phyloP scores from a whole-genome alignment of 2,888 invertebrate genomes.

The Mantis religiosa region DNA sequence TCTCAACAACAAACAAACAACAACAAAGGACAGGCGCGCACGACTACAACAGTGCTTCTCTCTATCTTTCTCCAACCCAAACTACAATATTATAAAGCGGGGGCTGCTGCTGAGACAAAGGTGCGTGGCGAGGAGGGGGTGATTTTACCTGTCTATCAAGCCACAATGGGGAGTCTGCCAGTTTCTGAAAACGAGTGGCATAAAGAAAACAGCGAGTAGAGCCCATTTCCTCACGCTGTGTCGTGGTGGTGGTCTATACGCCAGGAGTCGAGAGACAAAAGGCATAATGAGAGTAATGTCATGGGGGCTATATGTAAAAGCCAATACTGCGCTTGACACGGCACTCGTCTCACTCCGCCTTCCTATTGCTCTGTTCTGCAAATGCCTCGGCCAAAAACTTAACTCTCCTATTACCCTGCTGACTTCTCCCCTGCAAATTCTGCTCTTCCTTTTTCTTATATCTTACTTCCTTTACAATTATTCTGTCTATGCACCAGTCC shows the following conservation, averaged over 20 bases:
- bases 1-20: conserved; percentile 15
- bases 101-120: conserved; percentile 1
- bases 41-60: conserved; percentile 1
- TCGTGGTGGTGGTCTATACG: not conserved
- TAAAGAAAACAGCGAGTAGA: conserved; percentile 3
- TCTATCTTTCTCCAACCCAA: conserved; percentile 8
- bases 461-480: no score
- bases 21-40: not conserved
- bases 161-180: not conserved
- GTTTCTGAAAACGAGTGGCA: not conserved
- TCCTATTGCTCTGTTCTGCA: not conserved
- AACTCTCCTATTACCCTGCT: not conserved
- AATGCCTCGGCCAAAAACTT: not conserved
- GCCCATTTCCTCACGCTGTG: conserved; percentile 3
- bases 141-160: conserved; percentile 17
- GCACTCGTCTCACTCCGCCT: not conserved
- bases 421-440: not conserved
- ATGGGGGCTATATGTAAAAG: not conserved
- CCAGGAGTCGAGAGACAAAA: not conserved
- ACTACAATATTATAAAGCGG: conserved; percentile 7
- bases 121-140: not conserved
- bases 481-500: no score
- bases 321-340: not conserved
- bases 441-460: no score
- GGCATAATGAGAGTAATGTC: conserved; percentile 1